Evolutionary conservation across 2,113 vertebrate species (phyloP).

Genomic region (Cavia porcellus): DNA sequence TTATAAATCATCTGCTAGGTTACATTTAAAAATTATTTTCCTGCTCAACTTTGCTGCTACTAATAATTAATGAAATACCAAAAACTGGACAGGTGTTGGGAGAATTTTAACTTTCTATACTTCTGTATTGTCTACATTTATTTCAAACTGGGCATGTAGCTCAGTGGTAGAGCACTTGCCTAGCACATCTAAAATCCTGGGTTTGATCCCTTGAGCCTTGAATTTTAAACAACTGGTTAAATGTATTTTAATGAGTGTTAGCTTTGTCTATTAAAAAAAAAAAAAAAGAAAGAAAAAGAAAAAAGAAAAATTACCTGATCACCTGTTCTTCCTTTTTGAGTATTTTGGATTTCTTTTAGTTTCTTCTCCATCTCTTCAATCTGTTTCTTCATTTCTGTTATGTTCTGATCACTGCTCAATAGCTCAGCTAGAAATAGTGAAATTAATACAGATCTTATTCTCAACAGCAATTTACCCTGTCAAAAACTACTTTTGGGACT

Average conservation of each 20-base stretch:
- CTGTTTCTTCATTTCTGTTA: conserved; percentile 87
- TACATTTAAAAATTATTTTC: conserved; percentile 56
- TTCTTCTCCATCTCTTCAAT: conserved; percentile 90
- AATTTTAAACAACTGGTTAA: not conserved
- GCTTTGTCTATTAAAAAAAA: not conserved
- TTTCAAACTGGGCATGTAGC: conserved; percentile 1
- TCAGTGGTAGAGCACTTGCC: not conserved
- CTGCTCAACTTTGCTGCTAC: conserved; percentile 31
- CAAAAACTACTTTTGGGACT: not conserved
- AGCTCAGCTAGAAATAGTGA: conserved; percentile 86
- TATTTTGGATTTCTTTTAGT: conserved; percentile 82
- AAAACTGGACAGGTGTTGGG: not conserved
- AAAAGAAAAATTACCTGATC: conserved; percentile 80
- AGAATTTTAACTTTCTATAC: not conserved
- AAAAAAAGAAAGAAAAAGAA: too few relatives aligned
- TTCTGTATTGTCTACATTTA: conserved; percentile 34
- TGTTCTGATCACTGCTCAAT: conserved; percentile 85
- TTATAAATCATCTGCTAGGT: not conserved
- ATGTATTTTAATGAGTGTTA: not conserved
- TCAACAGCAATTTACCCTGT: not conserved
- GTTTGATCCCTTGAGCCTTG: not conserved
- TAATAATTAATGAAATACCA: conserved; percentile 45
- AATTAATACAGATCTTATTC: not conserved
- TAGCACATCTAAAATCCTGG: not conserved
- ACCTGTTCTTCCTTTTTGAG: conserved; percentile 49